Conservation (phyloP, 2,888 invertebrate genomes). For the Mallateleia sp. region DNA sequence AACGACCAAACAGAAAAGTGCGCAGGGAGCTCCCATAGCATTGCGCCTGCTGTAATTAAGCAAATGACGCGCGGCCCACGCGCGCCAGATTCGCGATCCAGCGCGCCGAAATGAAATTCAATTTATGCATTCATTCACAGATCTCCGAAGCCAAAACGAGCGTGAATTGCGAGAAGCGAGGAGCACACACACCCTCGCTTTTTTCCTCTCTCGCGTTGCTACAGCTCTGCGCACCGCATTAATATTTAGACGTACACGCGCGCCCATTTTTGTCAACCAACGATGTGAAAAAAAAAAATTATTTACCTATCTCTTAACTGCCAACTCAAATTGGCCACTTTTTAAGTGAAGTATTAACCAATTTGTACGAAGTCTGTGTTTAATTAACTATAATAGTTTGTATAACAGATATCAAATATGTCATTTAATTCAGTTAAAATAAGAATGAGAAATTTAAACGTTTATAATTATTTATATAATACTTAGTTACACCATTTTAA, state of each 20-base stretch:
- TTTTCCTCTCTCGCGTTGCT: conserved; percentile 5
- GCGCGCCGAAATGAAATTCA: conserved; percentile 79
- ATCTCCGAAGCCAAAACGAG: conserved; percentile 73
- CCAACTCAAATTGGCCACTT: too few relatives aligned
- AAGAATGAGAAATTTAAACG: too few relatives aligned
- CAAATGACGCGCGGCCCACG: conserved; percentile 86
- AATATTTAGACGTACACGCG: conserved; percentile 49
- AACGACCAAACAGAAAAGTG: background rate
- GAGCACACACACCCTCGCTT: conserved; percentile 49
- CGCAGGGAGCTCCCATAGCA: conserved; percentile 21
- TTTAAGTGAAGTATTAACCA: too few relatives aligned
- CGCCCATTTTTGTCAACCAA: conserved; percentile 43
- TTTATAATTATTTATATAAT: too few relatives aligned
- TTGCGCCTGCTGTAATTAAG: conserved; percentile 84
- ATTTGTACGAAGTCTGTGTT: too few relatives aligned
- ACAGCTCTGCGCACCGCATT: conserved; percentile 50
- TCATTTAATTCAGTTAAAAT: too few relatives aligned
- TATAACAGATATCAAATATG: too few relatives aligned
- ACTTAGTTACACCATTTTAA: too few relatives aligned
- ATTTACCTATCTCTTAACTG: too few relatives aligned
- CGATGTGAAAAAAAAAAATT: conserved; percentile 27
- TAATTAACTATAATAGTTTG: too few relatives aligned
- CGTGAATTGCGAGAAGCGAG: conserved; percentile 58
- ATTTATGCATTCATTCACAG: conserved; percentile 82
- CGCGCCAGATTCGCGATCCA: conserved; percentile 68